These are phyloP conservation scores for Sicus ferrugineus DNA, from an alignment of 2,888 invertebrate genomes.

Conservation along the genomic window DNA sequence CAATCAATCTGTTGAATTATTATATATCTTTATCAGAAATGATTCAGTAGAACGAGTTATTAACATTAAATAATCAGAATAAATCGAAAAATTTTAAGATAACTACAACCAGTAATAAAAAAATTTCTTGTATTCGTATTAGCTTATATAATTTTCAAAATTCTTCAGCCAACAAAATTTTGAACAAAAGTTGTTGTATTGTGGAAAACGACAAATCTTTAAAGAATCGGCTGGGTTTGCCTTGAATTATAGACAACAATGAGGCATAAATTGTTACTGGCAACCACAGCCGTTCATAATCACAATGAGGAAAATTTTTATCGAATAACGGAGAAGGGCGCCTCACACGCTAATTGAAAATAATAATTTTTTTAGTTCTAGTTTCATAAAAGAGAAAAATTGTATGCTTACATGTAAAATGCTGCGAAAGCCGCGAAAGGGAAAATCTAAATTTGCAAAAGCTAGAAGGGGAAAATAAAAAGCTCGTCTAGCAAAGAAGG, in stretches of 20 bases:
- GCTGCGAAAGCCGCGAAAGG: background rate
- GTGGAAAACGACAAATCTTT: no score
- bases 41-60: background rate
- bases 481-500: background rate
- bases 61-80: background rate
- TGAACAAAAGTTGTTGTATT: no score
- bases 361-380: conserved; percentile 23
- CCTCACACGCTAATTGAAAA: conserved; percentile 30
- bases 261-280: no score
- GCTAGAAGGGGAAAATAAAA: conserved; percentile 20
- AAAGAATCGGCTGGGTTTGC: no score
- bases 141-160: no score
- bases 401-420: background rate
- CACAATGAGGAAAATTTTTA: background rate
- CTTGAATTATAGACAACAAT: no score
- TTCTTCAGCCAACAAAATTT: no score
- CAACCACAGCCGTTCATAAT: background rate
- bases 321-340: background rate
- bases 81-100: no score
- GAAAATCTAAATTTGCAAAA: conserved; percentile 24
- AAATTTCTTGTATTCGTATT: no score
- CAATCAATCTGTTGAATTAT: conserved; percentile 58
- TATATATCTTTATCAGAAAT: no score
- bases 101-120: no score
- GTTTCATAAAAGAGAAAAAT: conserved; percentile 13